Conservation (phyloP, 1,140 invertebrate genomes). For the Saccostrea cuccullata region DNA sequence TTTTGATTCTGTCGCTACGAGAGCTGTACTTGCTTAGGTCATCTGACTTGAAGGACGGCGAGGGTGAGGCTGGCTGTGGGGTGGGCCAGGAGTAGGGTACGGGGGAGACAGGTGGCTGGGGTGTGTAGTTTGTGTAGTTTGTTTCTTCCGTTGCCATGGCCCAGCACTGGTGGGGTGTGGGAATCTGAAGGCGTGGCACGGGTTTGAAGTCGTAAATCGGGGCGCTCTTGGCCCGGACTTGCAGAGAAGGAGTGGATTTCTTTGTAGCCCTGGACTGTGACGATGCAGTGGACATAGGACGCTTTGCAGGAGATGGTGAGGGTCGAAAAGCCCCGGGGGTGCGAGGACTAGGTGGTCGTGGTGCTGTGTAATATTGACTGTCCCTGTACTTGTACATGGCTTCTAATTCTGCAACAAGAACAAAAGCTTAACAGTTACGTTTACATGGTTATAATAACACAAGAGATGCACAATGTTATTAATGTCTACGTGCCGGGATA, state of each 20-base stretch:
- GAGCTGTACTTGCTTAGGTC: conserved; percentile 22
- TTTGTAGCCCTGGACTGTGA: conserved; percentile 44
- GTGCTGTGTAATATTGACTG: conserved; percentile 60
- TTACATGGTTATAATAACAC: no score
- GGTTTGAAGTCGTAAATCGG: conserved; percentile 62
- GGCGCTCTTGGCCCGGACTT: conserved; percentile 57
- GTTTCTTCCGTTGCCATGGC: conserved; percentile 56
- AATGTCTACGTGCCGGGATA: no score
- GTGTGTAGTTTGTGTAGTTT: conserved; percentile 46
- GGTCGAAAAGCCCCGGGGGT: conserved; percentile 46
- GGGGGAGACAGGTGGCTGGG: background rate
- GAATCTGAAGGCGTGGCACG: conserved; percentile 60
- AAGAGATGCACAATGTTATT: no score
- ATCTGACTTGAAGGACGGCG: conserved; percentile 19
- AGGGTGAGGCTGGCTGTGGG: conserved; percentile 25
- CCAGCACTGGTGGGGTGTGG: conserved; percentile 66
- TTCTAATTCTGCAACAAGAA: conserved; percentile 56
- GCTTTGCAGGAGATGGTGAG: conserved; percentile 46
- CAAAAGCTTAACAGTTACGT: no score
- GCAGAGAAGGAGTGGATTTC: conserved; percentile 25
- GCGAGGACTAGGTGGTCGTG: conserved; percentile 45
- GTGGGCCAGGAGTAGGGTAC: conserved; percentile 32
- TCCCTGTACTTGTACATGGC: conserved; percentile 64
- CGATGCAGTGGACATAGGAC: conserved; percentile 45
- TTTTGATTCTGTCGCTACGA: conserved; percentile 57